These are phyloP conservation scores for Tetrax tetrax DNA, from an alignment of 2,113 vertebrate genomes.

Conservation along the genomic window DNA sequence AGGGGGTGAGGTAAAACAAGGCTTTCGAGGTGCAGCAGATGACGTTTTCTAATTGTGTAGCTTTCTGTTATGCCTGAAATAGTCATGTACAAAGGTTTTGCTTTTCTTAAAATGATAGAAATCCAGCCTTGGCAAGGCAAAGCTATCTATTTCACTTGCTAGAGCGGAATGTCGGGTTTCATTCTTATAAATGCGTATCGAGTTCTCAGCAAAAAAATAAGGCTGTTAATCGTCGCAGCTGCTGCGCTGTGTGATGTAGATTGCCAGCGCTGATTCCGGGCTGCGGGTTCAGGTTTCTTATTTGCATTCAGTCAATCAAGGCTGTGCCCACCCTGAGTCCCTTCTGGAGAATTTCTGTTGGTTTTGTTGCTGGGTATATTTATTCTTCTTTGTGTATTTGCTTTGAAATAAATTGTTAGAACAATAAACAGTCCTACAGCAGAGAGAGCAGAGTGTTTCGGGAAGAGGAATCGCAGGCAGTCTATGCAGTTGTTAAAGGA, in stretches of 20 bases:
- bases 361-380: constrained; percentile 61
- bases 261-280: not conserved
- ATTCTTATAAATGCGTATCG: not conserved
- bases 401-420: not conserved
- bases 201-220: constrained; percentile 47
- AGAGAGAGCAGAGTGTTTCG: constrained; percentile 19
- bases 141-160: not conserved
- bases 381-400: constrained; percentile 64
- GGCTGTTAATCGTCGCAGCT: constrained; percentile 21
- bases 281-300: constrained; percentile 30
- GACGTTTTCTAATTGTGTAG: constrained; percentile 40
- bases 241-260: constrained; percentile 7
- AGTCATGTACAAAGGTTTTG: not conserved
- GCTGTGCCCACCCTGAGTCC: constrained; percentile 21
- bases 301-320: constrained; percentile 42
- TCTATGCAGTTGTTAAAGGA: not conserved
- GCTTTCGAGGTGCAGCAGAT: not conserved
- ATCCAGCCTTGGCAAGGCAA: not conserved
- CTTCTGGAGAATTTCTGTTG: constrained; percentile 55
- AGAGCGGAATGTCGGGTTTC: not conserved
- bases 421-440: constrained; percentile 1
- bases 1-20: not conserved
- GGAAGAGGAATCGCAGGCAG: not conserved
- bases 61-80: constrained; percentile 64
- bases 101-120: not conserved